These are phyloP conservation scores for Mesitornis unicolor DNA, from an alignment of 2,113 vertebrate genomes.

Conservation along the genomic window DNA sequence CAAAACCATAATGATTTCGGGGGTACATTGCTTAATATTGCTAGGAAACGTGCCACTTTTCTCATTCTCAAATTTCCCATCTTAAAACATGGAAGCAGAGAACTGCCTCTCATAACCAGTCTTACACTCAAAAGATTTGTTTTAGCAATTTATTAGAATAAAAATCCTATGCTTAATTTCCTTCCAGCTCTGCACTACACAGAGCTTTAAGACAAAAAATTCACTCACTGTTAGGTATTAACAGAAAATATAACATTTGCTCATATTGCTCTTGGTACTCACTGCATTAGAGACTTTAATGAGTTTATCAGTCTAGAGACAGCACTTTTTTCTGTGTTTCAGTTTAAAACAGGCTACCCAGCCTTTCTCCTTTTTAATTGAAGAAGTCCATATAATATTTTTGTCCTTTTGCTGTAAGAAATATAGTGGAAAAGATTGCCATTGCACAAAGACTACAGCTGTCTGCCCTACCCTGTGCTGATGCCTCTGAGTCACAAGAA, in stretches of 20 bases:
- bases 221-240: not conserved
- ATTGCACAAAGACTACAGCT: not conserved
- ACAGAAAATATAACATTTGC: not conserved
- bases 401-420: not conserved
- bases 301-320: not conserved
- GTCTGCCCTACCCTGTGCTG: not conserved
- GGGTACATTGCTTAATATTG: not conserved
- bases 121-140: not conserved
- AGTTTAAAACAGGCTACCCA: not conserved
- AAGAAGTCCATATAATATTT: not conserved
- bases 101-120: not conserved
- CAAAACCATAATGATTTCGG: not conserved
- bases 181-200: not conserved
- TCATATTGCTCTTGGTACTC: not conserved
- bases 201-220: not conserved
- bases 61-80: not conserved
- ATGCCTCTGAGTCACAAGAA: constrained; percentile 14
- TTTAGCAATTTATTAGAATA: not conserved
- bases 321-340: not conserved
- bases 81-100: not conserved
- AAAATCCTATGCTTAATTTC: not conserved
- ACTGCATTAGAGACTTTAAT: not conserved
- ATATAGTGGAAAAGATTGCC: not conserved
- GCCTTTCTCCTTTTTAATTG: not conserved
- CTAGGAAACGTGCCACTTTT: not conserved